These are phyloP conservation scores for Noturus placidus DNA, from an alignment of 2,113 vertebrate species.

Conservation along the genomic window DNA sequence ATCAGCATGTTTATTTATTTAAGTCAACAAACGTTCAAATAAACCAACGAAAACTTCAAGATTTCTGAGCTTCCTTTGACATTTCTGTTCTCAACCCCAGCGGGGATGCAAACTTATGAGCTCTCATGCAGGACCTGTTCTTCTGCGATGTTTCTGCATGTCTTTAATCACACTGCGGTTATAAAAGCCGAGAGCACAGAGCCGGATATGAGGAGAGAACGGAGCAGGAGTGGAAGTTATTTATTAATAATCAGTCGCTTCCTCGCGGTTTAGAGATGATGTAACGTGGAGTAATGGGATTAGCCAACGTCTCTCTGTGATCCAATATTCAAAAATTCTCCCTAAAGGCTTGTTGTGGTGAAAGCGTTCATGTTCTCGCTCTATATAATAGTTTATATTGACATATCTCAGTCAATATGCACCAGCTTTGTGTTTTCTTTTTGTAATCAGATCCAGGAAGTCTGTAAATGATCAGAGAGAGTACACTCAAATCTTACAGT, in stretches of 20 bases:
- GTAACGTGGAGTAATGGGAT: not conserved
- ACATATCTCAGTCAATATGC: not conserved
- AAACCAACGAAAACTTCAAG: not conserved
- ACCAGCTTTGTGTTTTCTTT: not conserved
- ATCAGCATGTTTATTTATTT: not conserved
- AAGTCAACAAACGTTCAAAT: not conserved
- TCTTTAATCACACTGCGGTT: not conserved
- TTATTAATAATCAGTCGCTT: constrained; percentile 9
- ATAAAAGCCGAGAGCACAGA: not conserved
- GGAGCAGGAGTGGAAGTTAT: not conserved
- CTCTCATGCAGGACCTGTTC: too few relatives aligned
- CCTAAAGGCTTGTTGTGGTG: not conserved
- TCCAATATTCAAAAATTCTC: not conserved
- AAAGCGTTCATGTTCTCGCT: not conserved
- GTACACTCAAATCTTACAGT: not conserved
- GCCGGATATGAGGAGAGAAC: not conserved
- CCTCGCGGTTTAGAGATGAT: not conserved
- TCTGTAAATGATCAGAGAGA: not conserved
- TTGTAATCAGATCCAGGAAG: not conserved
- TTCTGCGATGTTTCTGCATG: not conserved
- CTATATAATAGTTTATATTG: not conserved
- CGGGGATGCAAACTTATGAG: not conserved
- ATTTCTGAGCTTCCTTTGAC: not conserved
- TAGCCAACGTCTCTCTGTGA: not conserved
- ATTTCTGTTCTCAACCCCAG: not conserved